Conservation (phyloP, 1,140 invertebrate species). For the Acromyrmex echinatior region DNA sequence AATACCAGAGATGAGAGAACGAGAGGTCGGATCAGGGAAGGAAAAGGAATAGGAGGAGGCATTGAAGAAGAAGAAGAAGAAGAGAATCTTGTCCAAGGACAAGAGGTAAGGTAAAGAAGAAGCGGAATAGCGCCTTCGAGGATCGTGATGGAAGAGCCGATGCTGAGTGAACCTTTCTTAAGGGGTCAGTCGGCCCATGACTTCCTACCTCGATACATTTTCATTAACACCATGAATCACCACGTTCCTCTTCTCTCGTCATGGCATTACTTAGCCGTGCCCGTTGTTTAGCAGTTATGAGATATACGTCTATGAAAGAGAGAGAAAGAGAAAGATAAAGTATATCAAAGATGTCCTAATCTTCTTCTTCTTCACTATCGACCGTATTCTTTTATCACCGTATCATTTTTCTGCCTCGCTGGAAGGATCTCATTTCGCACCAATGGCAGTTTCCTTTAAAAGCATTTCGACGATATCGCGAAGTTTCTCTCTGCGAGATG, state of each 20-base stretch:
- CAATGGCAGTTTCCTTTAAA: slow-evolving; percentile 32
- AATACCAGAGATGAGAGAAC: slow-evolving; percentile 65
- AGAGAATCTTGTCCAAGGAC: slow-evolving; percentile 9
- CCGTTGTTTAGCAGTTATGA: slow-evolving; percentile 51
- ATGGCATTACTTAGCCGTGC: not conserved
- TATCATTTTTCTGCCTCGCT: slow-evolving; percentile 14
- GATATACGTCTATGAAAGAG: not conserved
- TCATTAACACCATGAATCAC: slow-evolving; percentile 70
- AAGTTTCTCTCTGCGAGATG: slow-evolving; percentile 20
- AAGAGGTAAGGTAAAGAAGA: slow-evolving; percentile 39
- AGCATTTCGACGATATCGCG: slow-evolving; percentile 19
- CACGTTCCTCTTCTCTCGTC: not conserved
- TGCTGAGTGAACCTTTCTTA: slow-evolving; percentile 57
- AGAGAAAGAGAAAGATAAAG: not conserved
- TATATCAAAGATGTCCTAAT: slow-evolving; percentile 54
- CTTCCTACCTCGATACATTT: slow-evolving; percentile 77
- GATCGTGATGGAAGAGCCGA: slow-evolving; percentile 51
- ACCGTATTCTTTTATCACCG: slow-evolving; percentile 13
- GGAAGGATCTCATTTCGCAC: slow-evolving; percentile 26
- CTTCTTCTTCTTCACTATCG: not conserved
- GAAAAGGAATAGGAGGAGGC: slow-evolving; percentile 6
- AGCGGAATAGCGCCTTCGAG: slow-evolving; percentile 21
- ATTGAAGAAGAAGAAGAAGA: slow-evolving; percentile 22
- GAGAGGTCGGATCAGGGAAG: slow-evolving; percentile 42
- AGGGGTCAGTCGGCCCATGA: slow-evolving; percentile 64